Evolutionary conservation across 2,113 vertebrate genomes (phyloP), one percentile per base, ranked within the genome.

Genomic region (Brachyhypopomus gauderio): DNA sequence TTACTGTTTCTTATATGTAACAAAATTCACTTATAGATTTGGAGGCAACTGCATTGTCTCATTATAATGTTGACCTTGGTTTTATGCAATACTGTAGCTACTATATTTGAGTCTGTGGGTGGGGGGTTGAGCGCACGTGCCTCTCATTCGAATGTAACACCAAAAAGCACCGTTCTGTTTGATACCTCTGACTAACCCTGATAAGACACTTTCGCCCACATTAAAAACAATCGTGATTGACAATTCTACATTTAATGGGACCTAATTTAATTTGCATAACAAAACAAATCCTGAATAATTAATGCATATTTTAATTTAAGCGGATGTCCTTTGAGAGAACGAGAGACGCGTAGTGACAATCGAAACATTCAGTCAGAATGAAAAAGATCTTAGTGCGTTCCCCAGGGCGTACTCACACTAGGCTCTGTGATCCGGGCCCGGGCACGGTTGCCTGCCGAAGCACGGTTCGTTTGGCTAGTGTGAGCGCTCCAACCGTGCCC

Each of bases 241-340:
- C 83, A 88, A 75, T 41, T 73, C 45, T 75, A 66, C 12, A 36
- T 78, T 78, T 82, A 86, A 85, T 78, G 36, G 41, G 80, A 85
- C 80, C 82, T 60, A 30, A 56, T 81, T 86, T 75, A 72, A 86
- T 85, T 85, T 86, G 73, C 86, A 87, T 84, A 66, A 77, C 81
- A 85, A 86, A 86, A 72, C 73, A 86, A 78, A 86, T 80, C 64
- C 59, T 36, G 56, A 79, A 85, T 85, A 83, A 86, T 85, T 82
- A 71, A 85, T 86, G 83, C 79, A 71, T n/a, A 74, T 79, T 86
- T 77, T 79, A 60, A 86, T 85, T 86, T 73, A 80, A 81, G 74
- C 3, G 12, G 19, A 60, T 19, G 67, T 83, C 80, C 83, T 83
- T 72, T 59, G 78, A 79, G 84, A 81, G 45, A 79, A 66, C 66